These are phyloP conservation scores for Diarsia rubi DNA, from an alignment of 2,888 invertebrate species.

Conservation along the genomic window DNA sequence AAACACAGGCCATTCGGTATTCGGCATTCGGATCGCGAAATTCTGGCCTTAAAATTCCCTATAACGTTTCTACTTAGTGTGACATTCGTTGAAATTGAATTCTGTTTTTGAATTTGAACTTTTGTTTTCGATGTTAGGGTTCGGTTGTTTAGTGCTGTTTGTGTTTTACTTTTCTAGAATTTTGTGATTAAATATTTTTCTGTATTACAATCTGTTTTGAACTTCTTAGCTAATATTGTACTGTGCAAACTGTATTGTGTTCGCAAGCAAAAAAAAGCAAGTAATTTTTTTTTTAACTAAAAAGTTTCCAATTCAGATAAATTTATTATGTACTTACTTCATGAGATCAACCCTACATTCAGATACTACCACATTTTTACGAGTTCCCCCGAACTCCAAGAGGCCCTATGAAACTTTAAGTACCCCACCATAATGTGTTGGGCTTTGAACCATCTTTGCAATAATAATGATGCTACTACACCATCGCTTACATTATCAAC, in stretches of 20 bases:
- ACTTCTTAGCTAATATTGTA: background rate
- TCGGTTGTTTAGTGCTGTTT: background rate
- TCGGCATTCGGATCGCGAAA: conserved; percentile 40
- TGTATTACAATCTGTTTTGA: background rate
- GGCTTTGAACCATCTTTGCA: conserved; percentile 17
- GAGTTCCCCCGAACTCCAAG: background rate
- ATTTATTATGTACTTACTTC: background rate
- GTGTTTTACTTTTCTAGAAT: conserved; percentile 13
- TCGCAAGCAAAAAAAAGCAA: background rate
- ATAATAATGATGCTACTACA: conserved; percentile 29
- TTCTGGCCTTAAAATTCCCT: conserved; percentile 38
- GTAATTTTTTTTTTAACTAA: background rate
- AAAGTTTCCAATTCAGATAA: background rate
- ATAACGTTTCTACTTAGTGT: conserved; percentile 35
- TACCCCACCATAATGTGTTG: background rate
- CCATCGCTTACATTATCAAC: conserved; percentile 13
- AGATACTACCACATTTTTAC: too few relatives aligned
- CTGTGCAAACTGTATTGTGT: background rate
- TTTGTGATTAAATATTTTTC: conserved; percentile 3
- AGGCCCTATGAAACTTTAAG: conserved; percentile 1
- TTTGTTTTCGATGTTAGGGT: conserved; percentile 23
- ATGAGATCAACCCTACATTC: background rate
- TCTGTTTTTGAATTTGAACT: conserved; percentile 37
- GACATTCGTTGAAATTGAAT: conserved; percentile 45
- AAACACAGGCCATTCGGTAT: conserved; percentile 51